These are phyloP conservation scores for Leuctra nigra DNA, from an alignment of 2,888 invertebrate genomes.

Conservation along the genomic window DNA sequence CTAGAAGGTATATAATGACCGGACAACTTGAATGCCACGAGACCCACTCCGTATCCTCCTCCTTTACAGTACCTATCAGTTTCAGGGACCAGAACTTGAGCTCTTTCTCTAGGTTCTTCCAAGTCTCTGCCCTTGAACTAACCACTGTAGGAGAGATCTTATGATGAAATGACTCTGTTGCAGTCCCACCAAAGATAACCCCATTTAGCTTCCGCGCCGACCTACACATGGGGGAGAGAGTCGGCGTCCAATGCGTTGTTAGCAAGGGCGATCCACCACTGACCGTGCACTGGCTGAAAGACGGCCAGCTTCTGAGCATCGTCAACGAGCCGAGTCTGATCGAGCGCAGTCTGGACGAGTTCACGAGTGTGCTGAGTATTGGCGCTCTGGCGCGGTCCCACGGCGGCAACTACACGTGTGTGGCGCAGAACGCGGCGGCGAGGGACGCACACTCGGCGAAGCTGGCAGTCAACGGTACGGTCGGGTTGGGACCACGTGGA, in stretches of 20 bases:
- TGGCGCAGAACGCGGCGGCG: conserved; percentile 45
- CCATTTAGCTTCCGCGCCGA: conserved; percentile 31
- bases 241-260: conserved; percentile 42
- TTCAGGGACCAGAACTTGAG: too few species aligned
- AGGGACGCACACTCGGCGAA: conserved; percentile 42
- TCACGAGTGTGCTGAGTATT: conserved; percentile 42
- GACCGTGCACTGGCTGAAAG: conserved; percentile 44
- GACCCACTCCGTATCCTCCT: too few species aligned
- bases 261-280: conserved; percentile 45
- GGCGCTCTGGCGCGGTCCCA: conserved; percentile 45
- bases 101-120: too few species aligned
- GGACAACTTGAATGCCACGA: too few species aligned
- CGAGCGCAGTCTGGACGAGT: conserved; percentile 36
- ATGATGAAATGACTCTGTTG: conserved; percentile 26
- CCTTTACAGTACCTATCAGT: too few species aligned
- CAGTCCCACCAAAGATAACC: conserved; percentile 32
- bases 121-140: too few species aligned
- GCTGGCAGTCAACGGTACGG: conserved; percentile 45
- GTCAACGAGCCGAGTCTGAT: conserved; percentile 33
- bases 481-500: conserved; percentile 8
- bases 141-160: too few species aligned
- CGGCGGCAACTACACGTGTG: conserved; percentile 47
- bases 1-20: too few species aligned
- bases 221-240: conserved; percentile 33
- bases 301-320: conserved; percentile 44